phyloP scores from a whole-genome alignment of 2,888 invertebrate species.

The Sclerodermus sp. region DNA sequence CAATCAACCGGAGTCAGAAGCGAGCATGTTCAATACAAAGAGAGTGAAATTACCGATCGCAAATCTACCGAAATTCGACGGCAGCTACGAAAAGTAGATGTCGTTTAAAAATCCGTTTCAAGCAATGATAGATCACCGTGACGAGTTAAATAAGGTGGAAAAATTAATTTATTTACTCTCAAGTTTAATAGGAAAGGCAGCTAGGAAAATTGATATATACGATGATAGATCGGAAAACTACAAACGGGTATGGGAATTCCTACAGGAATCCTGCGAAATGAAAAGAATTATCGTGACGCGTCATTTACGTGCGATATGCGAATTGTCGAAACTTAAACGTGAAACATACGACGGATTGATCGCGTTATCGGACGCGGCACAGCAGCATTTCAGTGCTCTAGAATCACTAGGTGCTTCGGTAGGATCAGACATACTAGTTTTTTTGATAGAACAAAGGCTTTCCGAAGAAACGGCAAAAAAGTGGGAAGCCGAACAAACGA shows the following conservation, averaged over 20 bases:
- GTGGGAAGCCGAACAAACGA: conserved; percentile 14
- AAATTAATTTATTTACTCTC: conserved; percentile 25
- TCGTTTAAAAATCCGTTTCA: conserved; percentile 20
- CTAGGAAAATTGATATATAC: conserved; percentile 19
- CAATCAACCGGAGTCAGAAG: too few species aligned
- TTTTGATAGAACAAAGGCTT: conserved; percentile 21
- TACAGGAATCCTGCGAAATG: conserved; percentile 20
- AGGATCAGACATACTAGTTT: conserved; percentile 22
- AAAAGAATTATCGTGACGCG: conserved; percentile 16
- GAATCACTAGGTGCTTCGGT: conserved; percentile 19
- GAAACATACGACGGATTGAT: conserved; percentile 10
- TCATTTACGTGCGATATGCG: conserved; percentile 10
- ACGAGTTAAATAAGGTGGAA: conserved; percentile 13
- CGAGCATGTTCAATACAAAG: too few species aligned
- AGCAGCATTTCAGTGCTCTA: conserved; percentile 21
- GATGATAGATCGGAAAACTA: conserved; percentile 21
- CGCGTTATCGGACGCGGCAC: conserved; percentile 17
- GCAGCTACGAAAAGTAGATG: conserved; percentile 19
- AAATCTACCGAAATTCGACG: conserved; percentile 19
- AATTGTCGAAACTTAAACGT: conserved; percentile 7
- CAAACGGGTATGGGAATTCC: conserved; percentile 19
- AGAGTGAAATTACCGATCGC: conserved; percentile 17
- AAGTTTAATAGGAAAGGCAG: conserved; percentile 21
- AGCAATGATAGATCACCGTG: conserved; percentile 16
- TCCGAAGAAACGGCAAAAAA: conserved; percentile 17